Percentiles rank a stretch among this genome's conserved stretches.
Evolutionary conservation across 2,797 vertebrate species (phyloP).

Genomic region (Pogoniulus pusillus): DNA sequence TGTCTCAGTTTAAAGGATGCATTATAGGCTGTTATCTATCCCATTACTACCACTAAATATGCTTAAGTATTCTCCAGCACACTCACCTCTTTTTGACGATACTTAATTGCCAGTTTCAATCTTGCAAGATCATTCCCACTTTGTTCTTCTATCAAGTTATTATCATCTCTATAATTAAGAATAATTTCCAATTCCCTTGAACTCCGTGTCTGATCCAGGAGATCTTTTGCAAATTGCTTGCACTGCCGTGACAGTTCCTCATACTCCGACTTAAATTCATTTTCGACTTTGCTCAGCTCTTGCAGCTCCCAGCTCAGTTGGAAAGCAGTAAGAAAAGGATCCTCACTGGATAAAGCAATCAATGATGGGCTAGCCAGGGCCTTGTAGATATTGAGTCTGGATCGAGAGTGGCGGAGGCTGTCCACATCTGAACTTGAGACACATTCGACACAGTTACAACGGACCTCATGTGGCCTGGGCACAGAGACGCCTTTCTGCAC

Average conservation of each 20-base stretch:
- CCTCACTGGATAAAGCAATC: slow-evolving; percentile 94
- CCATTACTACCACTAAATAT: slow-evolving; percentile 13
- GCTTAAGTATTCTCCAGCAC: slow-evolving; percentile 25
- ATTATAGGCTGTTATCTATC: slow-evolving; percentile 36
- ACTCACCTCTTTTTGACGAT: slow-evolving; percentile 95
- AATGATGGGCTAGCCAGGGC: slow-evolving; percentile 92
- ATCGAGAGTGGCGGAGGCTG: slow-evolving; percentile 92
- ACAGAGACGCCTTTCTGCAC: slow-evolving; percentile 93
- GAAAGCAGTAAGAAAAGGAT: slow-evolving; percentile 96
- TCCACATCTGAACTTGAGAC: slow-evolving; percentile 91
- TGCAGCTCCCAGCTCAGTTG: slow-evolving; percentile 96
- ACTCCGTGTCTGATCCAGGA: slow-evolving; percentile 96
- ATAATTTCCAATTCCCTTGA: slow-evolving; percentile 95
- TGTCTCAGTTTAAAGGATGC: not conserved
- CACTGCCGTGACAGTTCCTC: slow-evolving; percentile 91
- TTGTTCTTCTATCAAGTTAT: slow-evolving; percentile 88
- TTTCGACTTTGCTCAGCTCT: slow-evolving; percentile 95
- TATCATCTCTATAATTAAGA: slow-evolving; percentile 94
- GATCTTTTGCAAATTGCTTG: slow-evolving; percentile 94
- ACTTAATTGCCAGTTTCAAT: slow-evolving; percentile 96
- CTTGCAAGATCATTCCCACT: slow-evolving; percentile 89
- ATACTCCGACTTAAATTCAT: slow-evolving; percentile 96
- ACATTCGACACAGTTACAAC: slow-evolving; percentile 93
- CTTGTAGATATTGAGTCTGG: slow-evolving; percentile 94
- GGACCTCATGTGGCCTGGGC: slow-evolving; percentile 92